Evolutionary conservation across 2,888 invertebrate genomes (phyloP).

Genomic region (Steinernema carpocapsae): DNA sequence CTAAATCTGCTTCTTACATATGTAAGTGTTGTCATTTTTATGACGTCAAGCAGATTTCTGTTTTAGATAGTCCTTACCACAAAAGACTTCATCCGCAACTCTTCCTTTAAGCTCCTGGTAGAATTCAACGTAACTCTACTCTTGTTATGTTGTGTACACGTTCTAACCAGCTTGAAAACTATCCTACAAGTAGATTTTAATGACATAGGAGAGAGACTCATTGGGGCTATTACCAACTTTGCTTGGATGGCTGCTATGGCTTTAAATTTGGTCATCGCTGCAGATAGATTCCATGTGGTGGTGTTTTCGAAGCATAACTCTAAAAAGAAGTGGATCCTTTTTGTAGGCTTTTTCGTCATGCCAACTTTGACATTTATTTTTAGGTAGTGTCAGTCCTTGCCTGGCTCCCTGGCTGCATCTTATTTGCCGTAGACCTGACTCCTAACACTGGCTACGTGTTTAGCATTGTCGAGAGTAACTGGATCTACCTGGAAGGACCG

Average conservation of each 20-base stretch:
- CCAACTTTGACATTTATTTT: not conserved
- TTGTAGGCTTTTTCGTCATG: not conserved
- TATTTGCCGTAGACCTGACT: not conserved
- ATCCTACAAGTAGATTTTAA: not conserved
- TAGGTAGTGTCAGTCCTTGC: not conserved
- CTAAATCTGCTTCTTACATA: too few species aligned
- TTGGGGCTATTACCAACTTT: not conserved
- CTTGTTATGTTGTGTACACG: too few species aligned
- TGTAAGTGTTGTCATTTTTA: too few species aligned
- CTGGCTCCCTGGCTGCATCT: not conserved
- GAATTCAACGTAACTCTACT: too few species aligned
- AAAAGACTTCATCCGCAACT: too few species aligned
- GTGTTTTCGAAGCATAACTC: not conserved
- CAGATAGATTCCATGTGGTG: not conserved
- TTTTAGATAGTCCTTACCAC: too few species aligned
- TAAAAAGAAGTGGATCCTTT: not conserved
- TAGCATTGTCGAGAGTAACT: not conserved
- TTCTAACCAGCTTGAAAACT: not conserved
- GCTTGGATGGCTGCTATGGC: not conserved
- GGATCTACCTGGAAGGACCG: not conserved
- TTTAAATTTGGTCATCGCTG: not conserved
- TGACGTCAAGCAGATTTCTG: too few species aligned
- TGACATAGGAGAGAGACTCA: not conserved
- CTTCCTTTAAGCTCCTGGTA: too few species aligned
- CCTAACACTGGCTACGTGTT: not conserved